Base-by-base conservation (phyloP, 2,888 invertebrate species). In the Oegoconia quadripuncta region DNA sequence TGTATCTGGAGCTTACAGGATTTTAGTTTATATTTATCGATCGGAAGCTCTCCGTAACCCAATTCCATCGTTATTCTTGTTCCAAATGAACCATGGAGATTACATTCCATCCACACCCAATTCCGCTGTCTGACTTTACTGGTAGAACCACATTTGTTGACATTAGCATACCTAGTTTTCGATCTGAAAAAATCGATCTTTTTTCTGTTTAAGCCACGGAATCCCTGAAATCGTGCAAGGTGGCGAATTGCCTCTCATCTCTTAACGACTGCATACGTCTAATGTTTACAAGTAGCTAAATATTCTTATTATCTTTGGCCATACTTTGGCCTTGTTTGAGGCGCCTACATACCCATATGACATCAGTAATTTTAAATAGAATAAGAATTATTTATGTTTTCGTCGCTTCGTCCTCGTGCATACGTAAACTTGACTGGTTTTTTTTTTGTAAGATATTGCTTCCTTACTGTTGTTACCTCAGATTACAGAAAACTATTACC, bases 311-410 rank as follows among this genome's bases (percentile, higher is more conserved):
- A n/a, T n/a, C n/a, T n/a, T n/a, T n/a, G n/a, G 50, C 53, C 59
- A 57, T 60, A 57, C 46, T 47, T 43, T 59, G 80, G 73, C 80
- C 78, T 81, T 77, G 80, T 49, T 50, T 52, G 50, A 50, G 57
- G 71, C 76, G 72, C 79, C 75, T 78, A 78, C 76, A 72, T 71
- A 44, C 39, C 46, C 29, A 41, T 46, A 58, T 86, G 86, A 86
- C 83, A 84, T 84, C 86, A 86, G 65, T 74, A 66, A 73, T 75
- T 80, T 69, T 76, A 83, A 81, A 86, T 86, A 86, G 84, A 80
- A 62, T 61, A 58, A 63, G 55, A 67, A 59, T 66, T 58, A 55
- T 59, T 53, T 61, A 65, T 64, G 69, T 69, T 65, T 59, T 48
- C 45, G 54, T 50, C 15, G 48, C 41, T 26, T 13, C 13, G 27